Evolutionary conservation across 2,113 vertebrate genomes (phyloP), one percentile per base, ranked within the genome.

Genomic region (Hippopotamus amphibius): DNA sequence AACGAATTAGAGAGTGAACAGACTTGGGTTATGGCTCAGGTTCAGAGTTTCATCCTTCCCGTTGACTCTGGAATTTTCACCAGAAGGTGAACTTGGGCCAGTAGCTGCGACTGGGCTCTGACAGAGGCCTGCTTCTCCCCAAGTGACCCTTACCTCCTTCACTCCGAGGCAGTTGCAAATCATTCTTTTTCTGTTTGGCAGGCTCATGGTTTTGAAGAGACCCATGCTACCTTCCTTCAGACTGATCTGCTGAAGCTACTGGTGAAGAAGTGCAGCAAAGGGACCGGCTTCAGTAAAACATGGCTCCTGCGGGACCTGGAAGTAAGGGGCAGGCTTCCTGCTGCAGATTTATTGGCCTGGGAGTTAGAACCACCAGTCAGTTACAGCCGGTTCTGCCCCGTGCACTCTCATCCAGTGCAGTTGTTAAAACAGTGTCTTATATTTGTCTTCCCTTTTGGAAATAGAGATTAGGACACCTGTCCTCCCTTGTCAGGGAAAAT

Each of bases 271-370:
- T 99, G 99, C 97, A 99, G 99, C 98, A 99, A 99, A 98, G 99
- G 99, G 24, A 99, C 99, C 0, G 99, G 99, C 93, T 99, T 99
- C 98, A 99, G 99, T 97, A 99, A 99, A 97, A 99, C 99, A 28
- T 99, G 99, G 99, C 98, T 99, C 66, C 99, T 99, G 74, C 98
- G 99, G 33, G 99, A 99, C 98, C 97, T 99, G 61, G 99, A 99
- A 98, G 99, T 99, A 98, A 98, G 96, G 50, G n/a, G 43, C 0
- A 15, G 50, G 43, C 66, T n/a, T 30, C 57, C 57, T 41, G 57
- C 8, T 48, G 46, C 85, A 93, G 48, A 9, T 50, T 46, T 84
- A 1, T 43, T 26, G 10, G 15, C 74, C 76, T 6, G 5, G 12
- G 22, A 57, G n/a, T 43, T n/a, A 65, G 80, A 33, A 10, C 28